phyloP scores from a whole-genome alignment of 2,113 vertebrate species.

The Alosa alosa region DNA sequence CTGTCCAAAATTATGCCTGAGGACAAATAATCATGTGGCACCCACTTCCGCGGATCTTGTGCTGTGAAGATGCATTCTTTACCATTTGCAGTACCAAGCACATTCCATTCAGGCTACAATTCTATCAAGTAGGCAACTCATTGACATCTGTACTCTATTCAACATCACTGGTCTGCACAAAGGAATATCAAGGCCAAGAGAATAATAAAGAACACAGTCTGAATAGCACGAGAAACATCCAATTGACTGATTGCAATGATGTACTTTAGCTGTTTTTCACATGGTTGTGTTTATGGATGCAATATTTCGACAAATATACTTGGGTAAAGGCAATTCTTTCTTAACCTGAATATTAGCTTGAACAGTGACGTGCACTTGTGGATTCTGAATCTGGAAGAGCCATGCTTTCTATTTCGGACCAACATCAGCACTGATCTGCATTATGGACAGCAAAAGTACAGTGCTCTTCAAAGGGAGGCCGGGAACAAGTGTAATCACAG shows the following conservation, averaged over 20 bases:
- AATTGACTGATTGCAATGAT: background rate
- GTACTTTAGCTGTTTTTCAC: background rate
- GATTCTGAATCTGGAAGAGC: background rate
- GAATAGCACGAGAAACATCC: background rate
- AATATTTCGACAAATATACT: background rate
- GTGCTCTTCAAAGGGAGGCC: background rate
- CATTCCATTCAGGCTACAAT: background rate
- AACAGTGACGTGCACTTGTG: background rate
- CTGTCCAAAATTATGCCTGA: conserved; percentile 40
- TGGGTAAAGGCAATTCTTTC: background rate
- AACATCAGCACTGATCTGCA: background rate
- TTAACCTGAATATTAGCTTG: background rate
- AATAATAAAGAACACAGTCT: background rate
- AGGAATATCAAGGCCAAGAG: background rate
- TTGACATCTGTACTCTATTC: background rate
- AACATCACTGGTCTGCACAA: background rate
- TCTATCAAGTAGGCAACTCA: background rate
- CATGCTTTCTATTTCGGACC: background rate
- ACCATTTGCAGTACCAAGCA: background rate
- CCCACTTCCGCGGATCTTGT: background rate
- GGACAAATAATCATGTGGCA: conserved; percentile 42
- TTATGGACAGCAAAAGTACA: background rate
- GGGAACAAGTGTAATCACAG: background rate
- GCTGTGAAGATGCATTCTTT: background rate
- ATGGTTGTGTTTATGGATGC: background rate